Evolutionary conservation across 2,113 vertebrate genomes (phyloP), one percentile per base, ranked within the genome.

Genomic region (Orcinus orca): DNA sequence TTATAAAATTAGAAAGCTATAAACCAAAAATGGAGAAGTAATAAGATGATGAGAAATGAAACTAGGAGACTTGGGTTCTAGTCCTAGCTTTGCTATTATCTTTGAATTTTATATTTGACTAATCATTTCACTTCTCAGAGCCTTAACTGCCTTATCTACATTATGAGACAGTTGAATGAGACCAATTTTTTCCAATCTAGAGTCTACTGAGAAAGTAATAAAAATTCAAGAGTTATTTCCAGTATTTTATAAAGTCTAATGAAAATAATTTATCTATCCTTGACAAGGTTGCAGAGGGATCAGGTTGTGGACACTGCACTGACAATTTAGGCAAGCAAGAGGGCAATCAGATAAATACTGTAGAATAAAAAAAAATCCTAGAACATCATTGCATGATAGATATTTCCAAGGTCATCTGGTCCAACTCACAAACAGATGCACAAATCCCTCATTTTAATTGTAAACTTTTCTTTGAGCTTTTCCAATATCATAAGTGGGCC

Each of bases 261-360:
- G 93, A 97, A 98, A 97, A 97, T 97, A 77, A 96, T 97, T 95
- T 96, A 87, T 92, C 81, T 94, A 53, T 87, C 68, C 17, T 96
- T 90, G 74, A 76, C 87, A 97, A 96, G 63, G 68, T 74, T 96
- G 17, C 53, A 86, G 33, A 95, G 68, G 25, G 82, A 91, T 91
- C 86, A 93, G 55, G 67, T 80, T 67, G 70, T 55, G 70, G 50
- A 83, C 44, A 89, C 25, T 47, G 29, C 9, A 18, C 36, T 97
- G 62, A 85, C 58, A 87, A 91, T 95, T 95, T 79, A 93, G 62
- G 68, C 53, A 91, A 81, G 84, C 14, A 93, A 90, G 71, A 93
- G 62, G 96, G 63, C 41, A 92, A 38, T 82, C 60, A 79, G 82
- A 88, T 47, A 80, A 73, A 83, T 60, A 79, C 36, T 81, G 1